These are phyloP conservation scores for Bradypus variegatus DNA, from an alignment of 2,797 vertebrate genomes.

Conservation along the genomic window DNA sequence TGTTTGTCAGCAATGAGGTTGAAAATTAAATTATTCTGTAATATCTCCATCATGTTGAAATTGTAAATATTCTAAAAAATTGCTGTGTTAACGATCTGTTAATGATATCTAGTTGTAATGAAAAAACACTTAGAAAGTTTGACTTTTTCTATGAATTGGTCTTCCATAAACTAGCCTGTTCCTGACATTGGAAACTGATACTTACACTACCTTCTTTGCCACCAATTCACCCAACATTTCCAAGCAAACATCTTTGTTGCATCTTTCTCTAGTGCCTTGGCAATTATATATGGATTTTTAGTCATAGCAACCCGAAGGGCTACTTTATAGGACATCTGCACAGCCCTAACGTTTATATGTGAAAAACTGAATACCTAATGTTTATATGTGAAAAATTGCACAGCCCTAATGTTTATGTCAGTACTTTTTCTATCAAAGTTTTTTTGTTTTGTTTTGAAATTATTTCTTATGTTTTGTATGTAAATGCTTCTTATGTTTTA, in stretches of 20 bases:
- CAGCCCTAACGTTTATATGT: neutral
- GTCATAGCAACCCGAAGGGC: neutral
- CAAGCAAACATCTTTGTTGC: neutral
- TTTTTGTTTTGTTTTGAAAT: neutral
- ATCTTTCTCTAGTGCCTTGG: constrained; percentile 9
- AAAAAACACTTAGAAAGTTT: neutral
- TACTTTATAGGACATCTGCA: neutral
- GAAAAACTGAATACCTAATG: neutral
- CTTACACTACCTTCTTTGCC: neutral
- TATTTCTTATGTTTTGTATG: neutral
- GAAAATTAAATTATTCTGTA: neutral
- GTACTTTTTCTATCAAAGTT: neutral
- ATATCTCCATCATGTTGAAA: neutral
- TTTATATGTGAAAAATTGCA: neutral
- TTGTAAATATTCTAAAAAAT: neutral
- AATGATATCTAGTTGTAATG: neutral
- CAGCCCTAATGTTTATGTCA: neutral
- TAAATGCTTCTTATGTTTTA: neutral
- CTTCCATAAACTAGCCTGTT: neutral
- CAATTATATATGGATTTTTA: neutral
- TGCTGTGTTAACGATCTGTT: neutral
- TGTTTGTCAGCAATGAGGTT: neutral
- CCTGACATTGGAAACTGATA: neutral
- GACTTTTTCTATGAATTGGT: neutral
- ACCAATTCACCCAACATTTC: neutral